Base-by-base conservation (phyloP, 2,113 vertebrate species). In the Ailuropoda melanoleuca region DNA sequence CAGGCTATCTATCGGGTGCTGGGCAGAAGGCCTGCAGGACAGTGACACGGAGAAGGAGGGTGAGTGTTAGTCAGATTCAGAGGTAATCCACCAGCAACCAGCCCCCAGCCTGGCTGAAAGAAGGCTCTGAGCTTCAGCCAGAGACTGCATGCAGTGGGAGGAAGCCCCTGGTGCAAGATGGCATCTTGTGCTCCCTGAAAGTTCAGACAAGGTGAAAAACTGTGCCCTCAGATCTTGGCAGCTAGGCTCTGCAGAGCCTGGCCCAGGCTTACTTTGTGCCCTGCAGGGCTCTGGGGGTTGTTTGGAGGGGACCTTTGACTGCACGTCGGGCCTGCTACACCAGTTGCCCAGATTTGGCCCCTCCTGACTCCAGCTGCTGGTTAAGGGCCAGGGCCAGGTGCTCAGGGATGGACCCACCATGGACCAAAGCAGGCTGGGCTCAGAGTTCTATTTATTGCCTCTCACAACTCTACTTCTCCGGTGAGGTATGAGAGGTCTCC, bases 71-170 rank as follows among this genome's bases (percentile, higher is more conserved):
- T 98, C 97, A 0, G 98, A 98, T 56, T 96, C 96, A 0, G 92
- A 96, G 87, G 26, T 74, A 1, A 74, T 50, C 0, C 81, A 31
- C 9, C 46, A 72, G 0, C 6, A 64, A 0, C 75, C 93, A 72
- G 0, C 4, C 64, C 0, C 83, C 93, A 0, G 53, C 94, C 0
- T 84, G 24, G 3, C 13, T 78, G 89, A 43, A 95, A 96, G 0
- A 98, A 46, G 23, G 50, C 96, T 0, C 70, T 95, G 26, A 62
- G 88, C 31, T 96, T 98, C 46, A 99, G 97, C 94, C 99, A 98
- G 70, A 99, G 98, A 97, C 97, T 98, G 3, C 90, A 88, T 0
- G 1, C 34, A 2, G 19, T 3, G 98, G 91, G 97, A 98, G 95
- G 91, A 98, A 78, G 26, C 37, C 23, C 0, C 29, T 29, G 0